Evolutionary conservation across 64 coral and sea anemone genomes (phyloP).

Genomic region (Exaiptasia diaphana): DNA sequence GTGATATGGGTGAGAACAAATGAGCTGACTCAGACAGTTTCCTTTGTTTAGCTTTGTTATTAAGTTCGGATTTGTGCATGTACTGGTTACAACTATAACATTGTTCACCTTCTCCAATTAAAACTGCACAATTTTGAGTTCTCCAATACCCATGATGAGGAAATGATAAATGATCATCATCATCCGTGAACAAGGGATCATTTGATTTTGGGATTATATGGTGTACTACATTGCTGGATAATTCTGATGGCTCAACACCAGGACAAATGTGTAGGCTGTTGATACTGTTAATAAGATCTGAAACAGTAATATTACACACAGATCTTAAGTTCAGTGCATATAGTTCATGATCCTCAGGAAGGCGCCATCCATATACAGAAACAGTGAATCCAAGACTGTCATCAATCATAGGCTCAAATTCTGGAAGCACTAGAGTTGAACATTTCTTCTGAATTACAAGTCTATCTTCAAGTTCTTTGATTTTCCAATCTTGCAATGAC

Average conservation of each 20-base stretch:
- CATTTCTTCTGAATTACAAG: conserved; percentile 22
- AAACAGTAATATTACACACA: conserved; percentile 35
- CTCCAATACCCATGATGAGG: conserved; percentile 45
- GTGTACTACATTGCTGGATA: conserved; percentile 15
- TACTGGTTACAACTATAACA: conserved; percentile 15
- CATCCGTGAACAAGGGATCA: conserved; percentile 45
- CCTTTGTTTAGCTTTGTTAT: neutral
- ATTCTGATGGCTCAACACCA: conserved; percentile 36
- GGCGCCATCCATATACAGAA: conserved; percentile 45
- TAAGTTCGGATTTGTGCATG: conserved; percentile 38
- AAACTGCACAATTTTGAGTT: conserved; percentile 21
- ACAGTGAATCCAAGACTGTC: conserved; percentile 67
- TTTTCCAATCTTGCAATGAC: conserved; percentile 18
- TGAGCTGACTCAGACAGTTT: conserved; percentile 35
- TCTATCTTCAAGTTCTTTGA: conserved; percentile 43
- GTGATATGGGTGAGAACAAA: conserved; percentile 22
- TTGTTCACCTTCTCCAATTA: conserved; percentile 28
- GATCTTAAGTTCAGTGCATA: conserved; percentile 28
- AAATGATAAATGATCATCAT: conserved; percentile 25
- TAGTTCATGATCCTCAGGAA: conserved; percentile 54
- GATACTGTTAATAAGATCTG: conserved; percentile 45
- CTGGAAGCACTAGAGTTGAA: neutral
- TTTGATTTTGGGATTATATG: conserved; percentile 56
- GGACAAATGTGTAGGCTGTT: conserved; percentile 26
- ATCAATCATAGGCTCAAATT: conserved; percentile 51